Percentiles rank a stretch among this genome's conserved stretches.
phyloP scores from a whole-genome alignment of 2,113 vertebrate species.

The Tachysurus fulvidraco region DNA sequence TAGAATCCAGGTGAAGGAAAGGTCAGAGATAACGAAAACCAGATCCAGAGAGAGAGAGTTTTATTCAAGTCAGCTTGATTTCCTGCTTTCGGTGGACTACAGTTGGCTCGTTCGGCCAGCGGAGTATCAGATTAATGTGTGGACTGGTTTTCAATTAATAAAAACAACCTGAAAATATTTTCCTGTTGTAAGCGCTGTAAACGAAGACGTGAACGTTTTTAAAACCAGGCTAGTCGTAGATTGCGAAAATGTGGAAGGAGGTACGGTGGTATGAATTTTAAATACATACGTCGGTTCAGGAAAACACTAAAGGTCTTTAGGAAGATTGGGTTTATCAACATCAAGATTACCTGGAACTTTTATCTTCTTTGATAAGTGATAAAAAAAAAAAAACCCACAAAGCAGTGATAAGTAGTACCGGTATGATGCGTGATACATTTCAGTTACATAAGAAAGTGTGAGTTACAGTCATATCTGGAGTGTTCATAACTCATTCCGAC shows the following conservation, averaged over 20 bases:
- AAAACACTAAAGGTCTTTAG: neutral
- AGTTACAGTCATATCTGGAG: conserved; percentile 44
- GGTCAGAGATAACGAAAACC: conserved; percentile 30
- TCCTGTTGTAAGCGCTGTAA: neutral
- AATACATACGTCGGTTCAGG: neutral
- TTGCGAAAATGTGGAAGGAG: neutral
- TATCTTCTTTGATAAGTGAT: neutral
- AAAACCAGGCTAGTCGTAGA: neutral
- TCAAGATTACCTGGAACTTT: neutral
- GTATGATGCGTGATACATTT: conserved; percentile 28
- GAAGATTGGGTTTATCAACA: neutral
- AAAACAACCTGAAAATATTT: neutral
- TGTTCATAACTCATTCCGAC: conserved; percentile 39
- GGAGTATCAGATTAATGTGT: conserved; percentile 19
- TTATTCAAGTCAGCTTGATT: conserved; percentile 20
- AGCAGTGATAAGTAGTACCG: neutral
- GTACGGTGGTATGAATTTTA: too few relatives aligned
- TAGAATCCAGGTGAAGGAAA: conserved; percentile 1
- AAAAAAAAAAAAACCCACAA: neutral
- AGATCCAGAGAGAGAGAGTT: conserved; percentile 1
- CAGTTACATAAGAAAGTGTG: conserved; percentile 43
- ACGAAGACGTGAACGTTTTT: neutral
- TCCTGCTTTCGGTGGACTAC: neutral
- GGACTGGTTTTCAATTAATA: conserved; percentile 6
- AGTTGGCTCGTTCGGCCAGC: neutral